These are phyloP conservation scores for Nebria salina DNA, from an alignment of 2,888 invertebrate genomes.

Conservation along the genomic window DNA sequence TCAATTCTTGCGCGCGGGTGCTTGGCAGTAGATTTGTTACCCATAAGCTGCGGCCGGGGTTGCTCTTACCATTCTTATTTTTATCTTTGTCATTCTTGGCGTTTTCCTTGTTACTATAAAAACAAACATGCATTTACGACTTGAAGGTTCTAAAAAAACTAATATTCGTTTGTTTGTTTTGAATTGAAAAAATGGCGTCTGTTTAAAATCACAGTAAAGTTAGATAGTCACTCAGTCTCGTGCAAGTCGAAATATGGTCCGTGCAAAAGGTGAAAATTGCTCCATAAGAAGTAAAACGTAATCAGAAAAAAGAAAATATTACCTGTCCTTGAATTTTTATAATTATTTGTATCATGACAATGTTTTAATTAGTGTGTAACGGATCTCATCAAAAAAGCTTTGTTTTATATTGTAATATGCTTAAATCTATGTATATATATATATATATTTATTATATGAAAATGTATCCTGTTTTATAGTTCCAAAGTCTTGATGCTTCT, in stretches of 20 bases:
- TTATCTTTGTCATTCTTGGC: slow-evolving; percentile 47
- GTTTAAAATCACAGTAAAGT: neutral
- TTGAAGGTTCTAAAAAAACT: neutral
- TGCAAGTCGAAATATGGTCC: no score
- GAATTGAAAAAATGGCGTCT: neutral
- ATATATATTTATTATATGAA: neutral
- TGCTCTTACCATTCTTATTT: slow-evolving; percentile 51
- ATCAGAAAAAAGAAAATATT: neutral
- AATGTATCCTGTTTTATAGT: slow-evolving; percentile 2
- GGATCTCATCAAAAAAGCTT: slow-evolving; percentile 45
- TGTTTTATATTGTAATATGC: slow-evolving; percentile 29
- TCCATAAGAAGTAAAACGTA: neutral
- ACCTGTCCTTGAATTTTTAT: slow-evolving; percentile 13
- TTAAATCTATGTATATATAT: neutral
- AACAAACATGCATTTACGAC: slow-evolving; percentile 40
- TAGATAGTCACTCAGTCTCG: neutral
- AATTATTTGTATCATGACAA: neutral
- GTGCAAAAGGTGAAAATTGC: no score
- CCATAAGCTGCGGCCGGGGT: slow-evolving; percentile 83
- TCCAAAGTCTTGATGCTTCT: neutral
- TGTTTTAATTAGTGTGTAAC: neutral
- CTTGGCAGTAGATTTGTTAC: slow-evolving; percentile 91
- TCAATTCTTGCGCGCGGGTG: slow-evolving; percentile 93
- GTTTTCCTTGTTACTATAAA: slow-evolving; percentile 52
- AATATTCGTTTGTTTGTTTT: slow-evolving; percentile 6